These are phyloP conservation scores for Ostrea edulis DNA, from an alignment of 1,140 invertebrate species.

Conservation along the genomic window DNA sequence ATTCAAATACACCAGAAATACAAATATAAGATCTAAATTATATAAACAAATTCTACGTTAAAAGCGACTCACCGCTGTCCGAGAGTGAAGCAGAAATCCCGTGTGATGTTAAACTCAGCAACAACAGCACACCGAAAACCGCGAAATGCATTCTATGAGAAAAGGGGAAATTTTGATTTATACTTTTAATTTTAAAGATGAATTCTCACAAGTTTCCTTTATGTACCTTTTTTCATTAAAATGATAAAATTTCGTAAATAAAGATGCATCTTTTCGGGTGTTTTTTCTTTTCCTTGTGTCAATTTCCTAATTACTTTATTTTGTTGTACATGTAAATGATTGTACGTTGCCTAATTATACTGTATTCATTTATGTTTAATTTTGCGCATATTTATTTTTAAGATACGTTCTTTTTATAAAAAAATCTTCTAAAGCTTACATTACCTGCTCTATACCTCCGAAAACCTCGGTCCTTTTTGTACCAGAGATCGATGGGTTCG, in stretches of 20 bases:
- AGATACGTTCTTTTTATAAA: not conserved
- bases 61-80: not conserved
- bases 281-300: no score
- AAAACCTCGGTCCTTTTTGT: not conserved
- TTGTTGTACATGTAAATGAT: not conserved
- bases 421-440: not conserved
- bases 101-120: not conserved
- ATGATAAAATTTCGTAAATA: no score
- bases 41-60: not conserved
- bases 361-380: no score
- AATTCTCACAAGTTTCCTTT: no score
- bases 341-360: no score
- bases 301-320: not conserved
- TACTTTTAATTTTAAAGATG: no score
- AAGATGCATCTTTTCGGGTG: no score
- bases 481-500: not conserved
- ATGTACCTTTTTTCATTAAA: no score
- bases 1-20: no score
- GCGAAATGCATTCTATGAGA: not conserved
- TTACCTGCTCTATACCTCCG: slow-evolving; percentile 26
- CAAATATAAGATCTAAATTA: no score
- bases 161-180: not conserved
- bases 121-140: not conserved
- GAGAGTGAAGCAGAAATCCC: not conserved
- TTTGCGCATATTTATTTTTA: no score